These are phyloP conservation scores for Okapia johnstoni DNA, from an alignment of 2,113 vertebrate species.

Conservation along the genomic window DNA sequence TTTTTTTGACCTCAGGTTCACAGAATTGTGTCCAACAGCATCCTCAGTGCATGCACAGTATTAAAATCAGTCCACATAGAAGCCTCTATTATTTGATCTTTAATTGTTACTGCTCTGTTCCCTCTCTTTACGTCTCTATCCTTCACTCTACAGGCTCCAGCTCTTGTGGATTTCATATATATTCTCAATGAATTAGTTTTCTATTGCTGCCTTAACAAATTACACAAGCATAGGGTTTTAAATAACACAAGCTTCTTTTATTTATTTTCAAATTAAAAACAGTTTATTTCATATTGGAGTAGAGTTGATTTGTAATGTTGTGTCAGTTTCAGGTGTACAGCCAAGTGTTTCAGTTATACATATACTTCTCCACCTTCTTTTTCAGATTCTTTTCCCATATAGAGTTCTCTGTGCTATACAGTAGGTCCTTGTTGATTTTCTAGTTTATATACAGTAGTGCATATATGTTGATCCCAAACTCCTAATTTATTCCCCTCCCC, in stretches of 20 bases:
- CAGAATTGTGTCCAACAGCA: not conserved
- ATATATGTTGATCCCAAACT: not conserved
- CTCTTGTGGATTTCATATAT: not conserved
- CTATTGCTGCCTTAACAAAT: not conserved
- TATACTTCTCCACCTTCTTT: not conserved
- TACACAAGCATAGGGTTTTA: not conserved
- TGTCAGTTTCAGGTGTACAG: not conserved
- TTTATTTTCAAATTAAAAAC: not conserved
- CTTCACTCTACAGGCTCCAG: not conserved
- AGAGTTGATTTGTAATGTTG: not conserved
- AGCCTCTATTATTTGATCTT: not conserved
- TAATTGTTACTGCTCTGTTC: not conserved
- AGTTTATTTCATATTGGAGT: not conserved
- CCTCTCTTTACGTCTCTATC: not conserved
- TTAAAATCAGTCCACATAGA: not conserved
- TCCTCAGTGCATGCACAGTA: not conserved
- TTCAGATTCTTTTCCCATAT: not conserved
- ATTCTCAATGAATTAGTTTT: not conserved
- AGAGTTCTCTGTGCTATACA: not conserved
- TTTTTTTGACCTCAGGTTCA: not conserved
- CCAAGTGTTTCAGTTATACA: not conserved
- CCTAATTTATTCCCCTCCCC: not conserved
- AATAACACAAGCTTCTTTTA: not conserved
- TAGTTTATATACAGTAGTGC: not conserved
- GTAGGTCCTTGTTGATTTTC: not conserved